phyloP scores from a whole-genome alignment of 2,113 vertebrate genomes.

The Electrona antarctica region DNA sequence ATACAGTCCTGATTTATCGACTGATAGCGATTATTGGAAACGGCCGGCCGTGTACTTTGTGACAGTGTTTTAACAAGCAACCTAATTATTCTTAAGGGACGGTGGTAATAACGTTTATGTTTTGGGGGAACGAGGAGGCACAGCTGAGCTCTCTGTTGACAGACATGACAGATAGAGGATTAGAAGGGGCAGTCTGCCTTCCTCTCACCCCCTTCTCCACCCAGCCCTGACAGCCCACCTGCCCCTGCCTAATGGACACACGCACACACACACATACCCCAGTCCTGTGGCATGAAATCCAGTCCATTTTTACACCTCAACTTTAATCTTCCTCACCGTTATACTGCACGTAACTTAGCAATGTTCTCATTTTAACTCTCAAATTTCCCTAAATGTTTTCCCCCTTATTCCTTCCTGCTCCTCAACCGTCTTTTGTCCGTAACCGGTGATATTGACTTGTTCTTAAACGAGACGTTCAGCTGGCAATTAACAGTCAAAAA shows the following conservation, averaged over 20 bases:
- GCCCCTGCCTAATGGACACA: slow-evolving; percentile 35
- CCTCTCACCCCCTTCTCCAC: background rate
- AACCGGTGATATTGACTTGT: background rate
- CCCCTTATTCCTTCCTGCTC: background rate
- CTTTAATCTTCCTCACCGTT: too few species aligned
- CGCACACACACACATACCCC: background rate
- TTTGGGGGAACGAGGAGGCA: slow-evolving; percentile 61
- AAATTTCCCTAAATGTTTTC: background rate
- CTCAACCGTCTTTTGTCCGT: background rate
- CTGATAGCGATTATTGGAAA: slow-evolving; percentile 35
- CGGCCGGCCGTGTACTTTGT: background rate
- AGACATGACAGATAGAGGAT: slow-evolving; percentile 73
- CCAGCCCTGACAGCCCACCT: slow-evolving; percentile 37
- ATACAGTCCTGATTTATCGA: background rate
- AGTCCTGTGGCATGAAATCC: slow-evolving; percentile 2
- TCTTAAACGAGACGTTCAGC: background rate
- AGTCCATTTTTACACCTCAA: background rate
- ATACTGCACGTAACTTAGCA: background rate
- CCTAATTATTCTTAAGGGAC: slow-evolving; percentile 52
- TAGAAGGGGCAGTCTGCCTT: slow-evolving; percentile 40
- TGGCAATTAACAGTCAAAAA: background rate
- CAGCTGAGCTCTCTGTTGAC: slow-evolving; percentile 74
- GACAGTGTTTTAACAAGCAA: slow-evolving; percentile 45
- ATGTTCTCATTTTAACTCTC: background rate
- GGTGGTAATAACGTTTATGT: slow-evolving; percentile 75